Evolutionary conservation across 2,797 vertebrate genomes (phyloP).

Genomic region (Hyperoplus immaculatus): DNA sequence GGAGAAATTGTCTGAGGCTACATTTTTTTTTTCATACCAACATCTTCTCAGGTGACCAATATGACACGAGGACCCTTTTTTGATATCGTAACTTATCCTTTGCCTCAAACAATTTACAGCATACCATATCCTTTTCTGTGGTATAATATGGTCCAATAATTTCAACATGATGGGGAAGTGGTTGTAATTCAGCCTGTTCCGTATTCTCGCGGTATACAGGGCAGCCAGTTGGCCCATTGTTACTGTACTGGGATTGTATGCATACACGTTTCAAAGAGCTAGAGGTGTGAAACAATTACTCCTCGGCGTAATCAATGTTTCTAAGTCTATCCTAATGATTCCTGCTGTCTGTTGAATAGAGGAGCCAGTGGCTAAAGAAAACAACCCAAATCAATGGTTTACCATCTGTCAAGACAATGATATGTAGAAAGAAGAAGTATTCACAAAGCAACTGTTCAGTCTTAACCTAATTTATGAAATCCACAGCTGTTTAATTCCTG

Average conservation of each 20-base stretch:
- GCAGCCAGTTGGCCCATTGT: constrained; percentile 15
- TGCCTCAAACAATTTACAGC: constrained; percentile 18
- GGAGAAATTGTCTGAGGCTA: constrained; percentile 21
- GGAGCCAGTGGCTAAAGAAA: constrained; percentile 29
- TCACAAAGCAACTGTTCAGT: constrained; percentile 51
- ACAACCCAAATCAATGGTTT: constrained; percentile 43
- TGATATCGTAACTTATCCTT: constrained; percentile 40
- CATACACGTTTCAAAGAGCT: background rate
- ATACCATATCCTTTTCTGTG: constrained; percentile 10
- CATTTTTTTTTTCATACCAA: constrained; percentile 25
- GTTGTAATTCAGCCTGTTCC: constrained; percentile 6
- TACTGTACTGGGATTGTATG: constrained; percentile 9
- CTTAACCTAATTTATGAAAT: constrained; percentile 59
- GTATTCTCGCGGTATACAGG: constrained; percentile 1
- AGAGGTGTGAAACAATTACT: constrained; percentile 24
- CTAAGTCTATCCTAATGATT: constrained; percentile 38
- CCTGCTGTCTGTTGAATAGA: constrained; percentile 43
- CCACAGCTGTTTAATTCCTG: constrained; percentile 46
- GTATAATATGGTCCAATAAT: constrained; percentile 21
- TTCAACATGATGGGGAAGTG: background rate
- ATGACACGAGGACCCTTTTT: constrained; percentile 12
- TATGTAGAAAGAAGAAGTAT: constrained; percentile 31
- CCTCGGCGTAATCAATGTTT: constrained; percentile 45
- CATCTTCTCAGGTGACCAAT: constrained; percentile 64
- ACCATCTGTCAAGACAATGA: constrained; percentile 37